Conservation (phyloP, 2,113 vertebrate species). For the Poecile atricapillus region DNA sequence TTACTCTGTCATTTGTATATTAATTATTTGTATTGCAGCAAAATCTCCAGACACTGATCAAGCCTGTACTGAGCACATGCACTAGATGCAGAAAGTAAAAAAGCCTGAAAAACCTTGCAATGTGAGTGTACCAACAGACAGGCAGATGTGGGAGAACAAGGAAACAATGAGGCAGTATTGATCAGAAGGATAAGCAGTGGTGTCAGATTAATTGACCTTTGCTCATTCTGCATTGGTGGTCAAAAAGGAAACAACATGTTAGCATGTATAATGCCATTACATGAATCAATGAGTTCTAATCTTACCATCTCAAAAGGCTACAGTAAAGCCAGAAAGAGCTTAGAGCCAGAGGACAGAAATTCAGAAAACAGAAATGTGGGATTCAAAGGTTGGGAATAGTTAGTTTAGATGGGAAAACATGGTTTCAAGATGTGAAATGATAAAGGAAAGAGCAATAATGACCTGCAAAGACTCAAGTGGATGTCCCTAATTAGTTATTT, state of each 20-base stretch:
- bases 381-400: neutral
- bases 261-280: conserved; percentile 36
- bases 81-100: neutral
- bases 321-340: neutral
- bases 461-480: neutral
- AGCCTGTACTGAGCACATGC: neutral
- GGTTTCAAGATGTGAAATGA: neutral
- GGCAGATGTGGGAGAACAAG: conserved; percentile 14
- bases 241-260: conserved; percentile 53
- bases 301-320: conserved; percentile 9
- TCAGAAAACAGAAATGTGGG: neutral
- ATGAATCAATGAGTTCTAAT: conserved; percentile 45
- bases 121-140: neutral
- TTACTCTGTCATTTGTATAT: neutral
- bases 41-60: neutral
- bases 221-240: conserved; percentile 33
- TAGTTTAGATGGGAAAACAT: neutral
- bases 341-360: neutral
- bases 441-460: neutral
- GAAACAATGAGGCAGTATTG: conserved; percentile 43
- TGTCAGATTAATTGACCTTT: conserved; percentile 60
- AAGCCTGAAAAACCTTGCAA: neutral
- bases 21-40: neutral
- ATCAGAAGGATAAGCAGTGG: conserved; percentile 24
- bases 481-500: neutral